phyloP scores from a whole-genome alignment of 1,140 invertebrate genomes.

The Aphis craccivora region DNA sequence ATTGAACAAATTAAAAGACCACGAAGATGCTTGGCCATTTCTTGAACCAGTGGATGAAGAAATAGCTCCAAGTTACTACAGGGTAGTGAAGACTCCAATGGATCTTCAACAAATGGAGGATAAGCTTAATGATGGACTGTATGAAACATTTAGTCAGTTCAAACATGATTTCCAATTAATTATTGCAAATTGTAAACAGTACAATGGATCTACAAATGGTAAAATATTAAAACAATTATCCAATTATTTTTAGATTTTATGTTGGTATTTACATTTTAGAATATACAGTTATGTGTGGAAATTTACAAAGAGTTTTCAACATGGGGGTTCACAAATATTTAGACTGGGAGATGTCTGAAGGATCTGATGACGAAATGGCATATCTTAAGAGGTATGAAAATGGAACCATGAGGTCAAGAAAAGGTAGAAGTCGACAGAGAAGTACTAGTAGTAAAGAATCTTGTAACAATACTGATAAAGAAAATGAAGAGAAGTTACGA shows the following conservation, averaged over 20 bases:
- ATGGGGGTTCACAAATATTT: conserved; percentile 80
- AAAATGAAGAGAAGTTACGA: conserved; percentile 59
- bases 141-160: conserved; percentile 81
- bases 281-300: conserved; percentile 87
- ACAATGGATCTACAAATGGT: conserved; percentile 93
- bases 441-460: conserved; percentile 64
- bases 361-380: conserved; percentile 69
- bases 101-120: conserved; percentile 88
- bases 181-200: conserved; percentile 88
- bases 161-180: conserved; percentile 88
- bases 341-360: conserved; percentile 80
- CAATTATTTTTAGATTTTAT: conserved; percentile 24
- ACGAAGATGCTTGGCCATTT: conserved; percentile 92
- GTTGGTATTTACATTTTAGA: conserved; percentile 67
- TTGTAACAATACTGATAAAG: conserved; percentile 64
- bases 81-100: conserved; percentile 81
- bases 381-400: conserved; percentile 62
- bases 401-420: conserved; percentile 63
- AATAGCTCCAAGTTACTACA: conserved; percentile 87
- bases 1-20: conserved; percentile 81
- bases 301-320: conserved; percentile 80
- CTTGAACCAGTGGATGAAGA: conserved; percentile 89
- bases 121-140: conserved; percentile 80
- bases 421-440: conserved; percentile 59
- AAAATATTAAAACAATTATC: conserved; percentile 61